Conservation (phyloP, 2,888 invertebrate species). For the Tetragonisca angustula region DNA sequence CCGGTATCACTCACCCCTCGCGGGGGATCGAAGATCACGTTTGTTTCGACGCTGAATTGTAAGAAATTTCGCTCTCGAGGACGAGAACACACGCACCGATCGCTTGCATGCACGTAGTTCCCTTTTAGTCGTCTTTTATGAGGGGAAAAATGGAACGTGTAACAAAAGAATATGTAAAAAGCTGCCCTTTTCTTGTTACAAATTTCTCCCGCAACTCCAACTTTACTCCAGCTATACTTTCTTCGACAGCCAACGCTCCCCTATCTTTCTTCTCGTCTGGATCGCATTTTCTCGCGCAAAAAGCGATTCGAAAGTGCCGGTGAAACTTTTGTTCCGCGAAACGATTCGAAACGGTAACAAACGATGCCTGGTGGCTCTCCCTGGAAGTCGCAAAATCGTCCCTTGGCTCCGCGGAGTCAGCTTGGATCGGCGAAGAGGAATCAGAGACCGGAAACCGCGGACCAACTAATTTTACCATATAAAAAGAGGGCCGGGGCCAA, state of each 20-base stretch:
- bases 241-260: not conserved
- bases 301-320: not conserved
- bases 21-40: too few relatives aligned
- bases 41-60: too few relatives aligned
- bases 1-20: too few relatives aligned
- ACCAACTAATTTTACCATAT: conserved; percentile 78
- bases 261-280: too few relatives aligned
- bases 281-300: not conserved
- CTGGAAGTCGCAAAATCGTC: conserved; percentile 55
- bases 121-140: too few relatives aligned
- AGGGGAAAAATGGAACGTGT: too few relatives aligned
- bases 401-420: conserved; percentile 61
- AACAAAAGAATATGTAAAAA: too few relatives aligned
- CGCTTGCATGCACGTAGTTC: too few relatives aligned
- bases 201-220: too few relatives aligned
- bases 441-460: conserved; percentile 79
- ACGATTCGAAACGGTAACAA: not conserved
- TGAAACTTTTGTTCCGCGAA: conserved; percentile 1
- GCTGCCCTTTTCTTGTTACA: too few relatives aligned
- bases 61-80: too few relatives aligned
- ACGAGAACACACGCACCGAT: too few relatives aligned
- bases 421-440: conserved; percentile 57
- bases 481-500: conserved; percentile 75
- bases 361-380: conserved; percentile 24
- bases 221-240: not conserved